These are phyloP conservation scores for Lynx canadensis DNA, from an alignment of 2,113 vertebrate genomes.

Conservation along the genomic window DNA sequence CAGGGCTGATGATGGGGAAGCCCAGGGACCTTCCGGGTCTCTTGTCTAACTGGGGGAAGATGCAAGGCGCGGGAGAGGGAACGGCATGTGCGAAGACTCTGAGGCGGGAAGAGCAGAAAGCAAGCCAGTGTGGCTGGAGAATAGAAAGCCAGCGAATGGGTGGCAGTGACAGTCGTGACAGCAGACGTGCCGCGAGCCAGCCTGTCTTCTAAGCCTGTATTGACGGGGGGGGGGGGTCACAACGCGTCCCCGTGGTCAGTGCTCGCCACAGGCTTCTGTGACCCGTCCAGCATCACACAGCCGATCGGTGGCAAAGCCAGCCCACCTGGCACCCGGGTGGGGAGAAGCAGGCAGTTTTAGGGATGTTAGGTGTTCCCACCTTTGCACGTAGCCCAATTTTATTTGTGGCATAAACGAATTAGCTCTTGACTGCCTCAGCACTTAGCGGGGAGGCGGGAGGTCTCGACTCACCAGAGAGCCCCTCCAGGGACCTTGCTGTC, in stretches of 20 bases:
- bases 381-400: not conserved
- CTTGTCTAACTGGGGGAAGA: not conserved
- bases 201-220: fast-evolving
- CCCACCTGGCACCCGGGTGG: not conserved
- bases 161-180: fast-evolving
- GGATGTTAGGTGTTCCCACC: not conserved
- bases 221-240: too few relatives aligned
- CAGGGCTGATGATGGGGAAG: not conserved
- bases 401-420: not conserved
- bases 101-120: not conserved
- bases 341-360: not conserved
- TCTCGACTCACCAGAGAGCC: not conserved
- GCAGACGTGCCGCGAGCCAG: too few relatives aligned
- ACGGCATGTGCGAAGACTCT: not conserved
- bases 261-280: not conserved
- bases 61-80: not conserved
- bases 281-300: not conserved
- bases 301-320: not conserved
- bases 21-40: not conserved
- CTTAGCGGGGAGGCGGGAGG: not conserved
- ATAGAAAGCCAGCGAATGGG: not conserved
- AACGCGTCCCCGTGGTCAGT: fast-evolving
- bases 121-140: not conserved
- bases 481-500: not conserved
- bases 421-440: not conserved